Percentiles rank a stretch among this genome's conserved stretches.
Conservation (phyloP, 2,888 invertebrate genomes). For the Chironomus tentans region DNA sequence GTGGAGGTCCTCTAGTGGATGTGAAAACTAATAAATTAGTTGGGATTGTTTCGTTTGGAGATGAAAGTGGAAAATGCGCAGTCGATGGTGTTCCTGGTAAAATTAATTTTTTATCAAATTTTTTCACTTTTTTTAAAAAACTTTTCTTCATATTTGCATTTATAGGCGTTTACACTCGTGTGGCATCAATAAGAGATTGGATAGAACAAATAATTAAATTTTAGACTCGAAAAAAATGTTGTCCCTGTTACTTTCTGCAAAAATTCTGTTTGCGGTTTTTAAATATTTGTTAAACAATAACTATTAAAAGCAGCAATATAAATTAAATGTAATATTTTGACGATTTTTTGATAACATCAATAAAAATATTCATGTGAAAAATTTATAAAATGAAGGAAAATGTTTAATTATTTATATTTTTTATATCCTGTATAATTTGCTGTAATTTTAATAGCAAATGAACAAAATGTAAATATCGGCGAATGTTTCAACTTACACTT, state of each 20-base stretch:
- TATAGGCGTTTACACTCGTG: constrained; percentile 18
- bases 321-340: neutral
- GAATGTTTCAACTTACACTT: neutral
- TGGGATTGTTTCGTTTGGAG: constrained; percentile 26
- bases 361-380: neutral
- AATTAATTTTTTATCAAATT: no score
- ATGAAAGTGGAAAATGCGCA: constrained; percentile 1
- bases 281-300: neutral
- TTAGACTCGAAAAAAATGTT: neutral
- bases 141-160: neutral
- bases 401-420: no score
- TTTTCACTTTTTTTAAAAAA: no score
- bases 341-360: neutral
- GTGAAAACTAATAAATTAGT: neutral
- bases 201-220: neutral
- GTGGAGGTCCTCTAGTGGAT: neutral
- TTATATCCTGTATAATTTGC: no score
- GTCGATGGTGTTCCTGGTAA: constrained; percentile 14
- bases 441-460: no score
- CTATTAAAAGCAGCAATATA: neutral
- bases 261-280: neutral
- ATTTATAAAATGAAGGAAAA: no score
- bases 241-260: no score
- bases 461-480: no score
- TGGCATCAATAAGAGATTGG: neutral